Conservation (phyloP, 1,140 invertebrate species). For the Bicyclus anynana region DNA sequence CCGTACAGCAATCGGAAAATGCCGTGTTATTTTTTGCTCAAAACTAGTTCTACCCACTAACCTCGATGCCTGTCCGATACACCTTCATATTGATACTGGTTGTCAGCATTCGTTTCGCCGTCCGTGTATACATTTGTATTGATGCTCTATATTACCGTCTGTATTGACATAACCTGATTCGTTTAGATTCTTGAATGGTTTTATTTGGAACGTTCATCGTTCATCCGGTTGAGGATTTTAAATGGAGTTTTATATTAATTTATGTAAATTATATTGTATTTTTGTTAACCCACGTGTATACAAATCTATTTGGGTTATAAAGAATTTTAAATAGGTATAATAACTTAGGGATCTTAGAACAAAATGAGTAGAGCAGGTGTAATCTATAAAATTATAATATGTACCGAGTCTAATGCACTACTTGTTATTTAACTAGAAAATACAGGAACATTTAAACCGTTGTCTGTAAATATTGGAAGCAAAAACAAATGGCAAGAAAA, state of each 20-base stretch:
- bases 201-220: neutral
- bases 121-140: neutral
- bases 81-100: conserved; percentile 15
- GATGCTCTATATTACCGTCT: conserved; percentile 20
- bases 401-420: too few species aligned
- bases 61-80: conserved; percentile 17
- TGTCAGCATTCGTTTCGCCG: conserved; percentile 21
- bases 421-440: too few species aligned
- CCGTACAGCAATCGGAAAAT: neutral
- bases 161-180: conserved; percentile 22
- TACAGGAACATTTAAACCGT: too few species aligned
- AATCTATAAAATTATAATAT: too few species aligned
- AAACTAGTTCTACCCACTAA: conserved; percentile 31
- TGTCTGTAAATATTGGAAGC: too few species aligned
- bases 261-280: too few species aligned
- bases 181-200: neutral
- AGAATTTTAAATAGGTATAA: too few species aligned
- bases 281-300: too few species aligned
- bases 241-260: neutral
- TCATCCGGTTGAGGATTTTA: neutral
- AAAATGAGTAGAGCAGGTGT: too few species aligned
- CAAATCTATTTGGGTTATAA: too few species aligned
- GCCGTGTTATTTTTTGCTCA: neutral
- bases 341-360: too few species aligned
- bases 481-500: too few species aligned